Base-by-base conservation (phyloP, 2,888 invertebrate genomes). In the Sclerodermus sp. region DNA sequence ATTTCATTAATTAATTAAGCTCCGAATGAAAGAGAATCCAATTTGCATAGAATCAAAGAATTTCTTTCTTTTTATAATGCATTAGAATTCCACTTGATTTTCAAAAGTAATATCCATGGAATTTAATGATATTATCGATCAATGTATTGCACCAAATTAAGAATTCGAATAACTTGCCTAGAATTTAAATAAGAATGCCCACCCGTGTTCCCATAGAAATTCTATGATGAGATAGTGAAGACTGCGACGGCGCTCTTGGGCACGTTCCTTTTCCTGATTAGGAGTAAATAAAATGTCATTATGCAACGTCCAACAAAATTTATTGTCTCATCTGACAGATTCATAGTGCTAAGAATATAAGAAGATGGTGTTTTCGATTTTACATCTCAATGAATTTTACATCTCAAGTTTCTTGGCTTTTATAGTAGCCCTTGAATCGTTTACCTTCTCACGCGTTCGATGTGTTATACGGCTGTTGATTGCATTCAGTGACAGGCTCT, bases 151-250 rank as follows among this genome's bases (percentile, higher is more conserved):
- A 5, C 23, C 4, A 23, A 23, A 23, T 23, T 23, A 23, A 23
- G 23, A n/a, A 23, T 23, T 23, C 23, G 23, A 23, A 23, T 23
- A 23, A 23, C 23, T 23, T 23, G 23, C 8, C 23, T 16, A 8
- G 39, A 41, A 44, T 45, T 23, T 43, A 46, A 36, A 42, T 51
- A 23, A 23, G 23, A 23, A 23, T 23, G 50, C 62, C 68, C 53
- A 83, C 39, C 89, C 87, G 66, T 87, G 85, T 62, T 88, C 87
- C 61, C 81, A 80, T 58, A 91, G 79, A 79, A 86, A 90, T 10
- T 84, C 83, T 40, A 83, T 80, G 56, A 91, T 85, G 48, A 92
- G 78, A 73, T 89, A 86, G 10, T 87, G 70, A 53, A 76, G 50
- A 45, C 65, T 63, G 39, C 64, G 64, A 16, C 69, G 70, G 13